Evolutionary conservation across 2,797 vertebrate species (phyloP).

Genomic region (Mormyrops boulengeri): DNA sequence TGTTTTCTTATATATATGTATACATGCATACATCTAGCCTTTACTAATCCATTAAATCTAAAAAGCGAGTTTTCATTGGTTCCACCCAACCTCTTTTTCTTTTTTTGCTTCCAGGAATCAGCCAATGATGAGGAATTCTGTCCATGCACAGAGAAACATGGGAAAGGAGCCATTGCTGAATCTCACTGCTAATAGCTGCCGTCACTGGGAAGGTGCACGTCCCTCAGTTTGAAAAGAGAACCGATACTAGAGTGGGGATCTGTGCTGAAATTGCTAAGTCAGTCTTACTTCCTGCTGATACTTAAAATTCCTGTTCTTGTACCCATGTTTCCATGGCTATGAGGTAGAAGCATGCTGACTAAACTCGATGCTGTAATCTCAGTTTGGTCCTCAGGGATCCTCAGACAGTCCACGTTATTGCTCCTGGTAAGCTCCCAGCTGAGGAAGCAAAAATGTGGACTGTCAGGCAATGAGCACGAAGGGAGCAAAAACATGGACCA

Average conservation of each 20-base stretch:
- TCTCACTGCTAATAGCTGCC: constrained; percentile 51
- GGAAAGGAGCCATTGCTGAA: constrained; percentile 39
- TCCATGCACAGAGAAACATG: constrained; percentile 28
- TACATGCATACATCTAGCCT: neutral
- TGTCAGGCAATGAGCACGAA: neutral
- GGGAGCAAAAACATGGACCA: neutral
- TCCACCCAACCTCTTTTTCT: neutral
- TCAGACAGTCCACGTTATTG: neutral
- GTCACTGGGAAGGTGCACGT: constrained; percentile 20
- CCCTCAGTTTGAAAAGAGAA: neutral
- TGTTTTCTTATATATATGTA: neutral
- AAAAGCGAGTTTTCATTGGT: neutral
- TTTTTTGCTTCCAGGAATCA: constrained; percentile 40
- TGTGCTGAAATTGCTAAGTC: neutral
- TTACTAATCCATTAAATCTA: neutral
- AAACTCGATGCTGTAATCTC: neutral
- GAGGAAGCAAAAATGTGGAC: neutral
- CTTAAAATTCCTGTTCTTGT: neutral
- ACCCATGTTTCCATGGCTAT: neutral
- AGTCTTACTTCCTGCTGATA: neutral
- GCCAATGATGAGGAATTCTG: constrained; percentile 44
- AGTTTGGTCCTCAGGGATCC: neutral
- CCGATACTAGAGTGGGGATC: neutral
- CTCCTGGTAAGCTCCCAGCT: neutral
- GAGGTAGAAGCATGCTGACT: neutral